A percentile compares a stretch with the other conserved stretches of the same genome.
Evolutionary conservation across 1,140 invertebrate species (phyloP).

Genomic region (Laodelphax striatellus): DNA sequence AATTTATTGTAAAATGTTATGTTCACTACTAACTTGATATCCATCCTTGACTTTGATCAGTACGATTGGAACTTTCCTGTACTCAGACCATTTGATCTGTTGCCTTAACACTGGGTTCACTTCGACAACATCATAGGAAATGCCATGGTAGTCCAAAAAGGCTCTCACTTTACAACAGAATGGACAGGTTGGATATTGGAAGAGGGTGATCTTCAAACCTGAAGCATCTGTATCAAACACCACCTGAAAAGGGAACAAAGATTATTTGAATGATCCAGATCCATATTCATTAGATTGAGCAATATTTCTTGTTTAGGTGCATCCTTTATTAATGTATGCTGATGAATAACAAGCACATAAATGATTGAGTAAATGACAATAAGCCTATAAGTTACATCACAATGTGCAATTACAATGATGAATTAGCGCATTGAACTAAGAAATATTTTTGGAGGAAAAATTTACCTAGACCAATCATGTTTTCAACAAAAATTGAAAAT

Average conservation of each 20-base stretch:
- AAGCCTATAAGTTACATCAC: too few species aligned
- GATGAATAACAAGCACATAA: not conserved
- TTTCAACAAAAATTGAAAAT: too few species aligned
- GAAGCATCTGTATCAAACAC: slow-evolving; percentile 51
- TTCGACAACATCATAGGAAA: slow-evolving; percentile 93
- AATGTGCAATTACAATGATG: not conserved
- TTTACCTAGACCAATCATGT: too few species aligned
- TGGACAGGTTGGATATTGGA: slow-evolving; percentile 95
- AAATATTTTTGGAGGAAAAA: too few species aligned
- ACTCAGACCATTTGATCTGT: slow-evolving; percentile 86
- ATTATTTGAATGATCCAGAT: not conserved
- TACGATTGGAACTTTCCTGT: slow-evolving; percentile 95
- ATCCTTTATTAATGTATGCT: not conserved
- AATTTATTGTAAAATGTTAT: too few species aligned
- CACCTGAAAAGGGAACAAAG: slow-evolving; percentile 37
- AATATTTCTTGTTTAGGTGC: not conserved
- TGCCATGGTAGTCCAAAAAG: slow-evolving; percentile 85
- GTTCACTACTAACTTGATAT: slow-evolving; percentile 41
- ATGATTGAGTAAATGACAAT: too few species aligned
- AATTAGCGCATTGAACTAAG: not conserved
- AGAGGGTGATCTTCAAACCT: slow-evolving; percentile 75
- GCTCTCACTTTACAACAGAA: slow-evolving; percentile 97
- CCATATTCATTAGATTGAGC: not conserved
- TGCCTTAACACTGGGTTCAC: slow-evolving; percentile 86
- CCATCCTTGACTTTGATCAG: slow-evolving; percentile 58